These are phyloP conservation scores for Prunella strophiata DNA, from an alignment of 2,797 vertebrate genomes.

Conservation along the genomic window DNA sequence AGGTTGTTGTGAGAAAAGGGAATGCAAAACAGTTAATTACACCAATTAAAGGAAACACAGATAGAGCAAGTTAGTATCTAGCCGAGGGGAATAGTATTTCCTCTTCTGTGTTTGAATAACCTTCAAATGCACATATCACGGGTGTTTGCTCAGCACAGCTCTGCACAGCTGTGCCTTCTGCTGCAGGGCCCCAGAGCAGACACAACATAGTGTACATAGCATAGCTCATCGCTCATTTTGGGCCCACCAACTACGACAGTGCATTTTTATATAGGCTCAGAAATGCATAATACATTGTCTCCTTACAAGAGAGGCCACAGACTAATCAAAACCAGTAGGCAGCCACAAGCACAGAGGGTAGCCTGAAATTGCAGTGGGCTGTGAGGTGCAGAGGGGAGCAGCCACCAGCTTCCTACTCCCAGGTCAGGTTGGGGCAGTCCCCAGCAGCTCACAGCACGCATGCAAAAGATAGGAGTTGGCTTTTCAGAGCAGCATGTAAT, in stretches of 20 bases:
- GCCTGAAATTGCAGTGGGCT: fast-evolving
- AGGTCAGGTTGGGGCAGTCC: background rate
- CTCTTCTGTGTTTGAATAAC: slow-evolving; percentile 47
- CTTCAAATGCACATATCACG: background rate
- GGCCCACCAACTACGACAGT: background rate
- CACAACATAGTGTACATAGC: background rate
- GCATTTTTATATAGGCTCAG: background rate
- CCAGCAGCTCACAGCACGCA: background rate
- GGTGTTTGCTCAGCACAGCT: slow-evolving; percentile 5
- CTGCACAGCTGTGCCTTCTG: background rate
- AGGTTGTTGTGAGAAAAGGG: background rate
- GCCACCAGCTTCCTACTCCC: background rate
- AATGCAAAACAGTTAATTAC: slow-evolving; percentile 24
- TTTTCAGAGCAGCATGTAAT: background rate
- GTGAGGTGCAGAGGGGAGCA: background rate
- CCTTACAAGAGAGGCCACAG: background rate
- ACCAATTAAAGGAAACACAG: slow-evolving; percentile 17
- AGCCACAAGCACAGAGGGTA: background rate
- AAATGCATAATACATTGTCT: background rate
- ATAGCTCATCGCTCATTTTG: background rate
- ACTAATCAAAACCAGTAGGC: slow-evolving; percentile 40
- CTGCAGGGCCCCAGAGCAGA: background rate
- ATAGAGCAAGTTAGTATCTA: background rate
- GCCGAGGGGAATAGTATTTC: slow-evolving; percentile 29
- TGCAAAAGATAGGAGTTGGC: background rate